A percentile compares a stretch with the other conserved stretches of the same genome.
Conservation (phyloP, 2,113 vertebrate genomes). For the Bufo bufo region DNA sequence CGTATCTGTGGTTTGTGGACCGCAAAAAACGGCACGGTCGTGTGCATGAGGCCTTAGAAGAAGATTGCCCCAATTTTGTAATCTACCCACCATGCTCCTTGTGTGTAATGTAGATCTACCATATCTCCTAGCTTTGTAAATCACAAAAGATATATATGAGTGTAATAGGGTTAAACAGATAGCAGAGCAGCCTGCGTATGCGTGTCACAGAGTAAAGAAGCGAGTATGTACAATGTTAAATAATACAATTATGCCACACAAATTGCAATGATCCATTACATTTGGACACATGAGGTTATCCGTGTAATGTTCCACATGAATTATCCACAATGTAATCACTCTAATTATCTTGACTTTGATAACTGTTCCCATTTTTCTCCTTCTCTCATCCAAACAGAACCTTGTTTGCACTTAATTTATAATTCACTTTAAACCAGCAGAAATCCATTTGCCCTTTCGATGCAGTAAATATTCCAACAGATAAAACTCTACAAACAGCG, state of each 20-base stretch:
- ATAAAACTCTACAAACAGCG: constrained; percentile 35
- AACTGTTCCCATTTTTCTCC: constrained; percentile 47
- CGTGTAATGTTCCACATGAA: constrained; percentile 41
- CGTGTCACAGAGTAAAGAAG: constrained; percentile 8
- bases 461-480: constrained; percentile 43
- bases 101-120: background rate
- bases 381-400: constrained; percentile 17
- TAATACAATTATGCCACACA: constrained; percentile 28
- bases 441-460: constrained; percentile 41
- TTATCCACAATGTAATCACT: constrained; percentile 40
- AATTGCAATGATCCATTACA: constrained; percentile 50
- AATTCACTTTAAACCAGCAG: constrained; percentile 49
- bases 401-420: constrained; percentile 46
- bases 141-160: background rate
- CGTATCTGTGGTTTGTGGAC: background rate
- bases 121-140: background rate
- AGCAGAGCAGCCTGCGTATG: background rate
- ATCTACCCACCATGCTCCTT: background rate
- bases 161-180: constrained; percentile 13
- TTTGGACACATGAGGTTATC: constrained; percentile 43
- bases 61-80: background rate
- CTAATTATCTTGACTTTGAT: constrained; percentile 52
- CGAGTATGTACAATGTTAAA: constrained; percentile 30
- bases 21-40: background rate
- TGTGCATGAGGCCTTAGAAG: background rate